Base-by-base conservation (phyloP, 2,888 invertebrate genomes). In the Plebejus argus region DNA sequence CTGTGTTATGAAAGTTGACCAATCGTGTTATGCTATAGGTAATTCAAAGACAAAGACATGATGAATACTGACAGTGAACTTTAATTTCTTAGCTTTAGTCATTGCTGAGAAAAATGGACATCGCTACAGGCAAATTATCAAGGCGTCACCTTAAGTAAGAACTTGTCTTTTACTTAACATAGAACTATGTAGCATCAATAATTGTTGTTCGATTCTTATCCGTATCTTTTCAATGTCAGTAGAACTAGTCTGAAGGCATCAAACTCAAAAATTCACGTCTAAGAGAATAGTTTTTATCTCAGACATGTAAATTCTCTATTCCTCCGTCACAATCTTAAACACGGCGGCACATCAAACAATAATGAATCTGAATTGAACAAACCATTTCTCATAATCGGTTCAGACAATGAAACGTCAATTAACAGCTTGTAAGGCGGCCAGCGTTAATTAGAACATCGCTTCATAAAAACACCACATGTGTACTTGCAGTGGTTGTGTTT, bases 391-490 rank as follows among this genome's bases (percentile, higher is more conserved):
- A 80, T 80, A 79, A 79, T 79, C 81, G 83, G 78, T 80, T 78
- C 77, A 80, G 77, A 88, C 88, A 90, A 86, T 89, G 87, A 89
- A 88, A 85, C 90, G 91, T 90, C 90, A 91, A 92, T 92, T 92
- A 91, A 85, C 88, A 81, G 84, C 83, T 85, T 87, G 86, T 86
- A 85, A 87, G 89, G 89, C 88, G 89, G 89, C 89, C 84, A 83
- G 89, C 88, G 86, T 89, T 92, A 92, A 93, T 93, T 92, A 91
- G 87, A 84, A 87, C 86, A 84, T 86, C 84, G 87, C 84, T 88
- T 86, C 88, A 90, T 89, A 92, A 92, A 92, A 93, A 91, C 91
- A 91, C 90, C 91, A 93, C 91, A 91, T 92, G 92, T 83, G 86
- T 83, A 86, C 82, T 83, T 83, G 84, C 83, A 83, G 84, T 84